Evolutionary conservation across 92 coral and sea anemone genomes (phyloP).

Genomic region (Chrysogorgia sp.): DNA sequence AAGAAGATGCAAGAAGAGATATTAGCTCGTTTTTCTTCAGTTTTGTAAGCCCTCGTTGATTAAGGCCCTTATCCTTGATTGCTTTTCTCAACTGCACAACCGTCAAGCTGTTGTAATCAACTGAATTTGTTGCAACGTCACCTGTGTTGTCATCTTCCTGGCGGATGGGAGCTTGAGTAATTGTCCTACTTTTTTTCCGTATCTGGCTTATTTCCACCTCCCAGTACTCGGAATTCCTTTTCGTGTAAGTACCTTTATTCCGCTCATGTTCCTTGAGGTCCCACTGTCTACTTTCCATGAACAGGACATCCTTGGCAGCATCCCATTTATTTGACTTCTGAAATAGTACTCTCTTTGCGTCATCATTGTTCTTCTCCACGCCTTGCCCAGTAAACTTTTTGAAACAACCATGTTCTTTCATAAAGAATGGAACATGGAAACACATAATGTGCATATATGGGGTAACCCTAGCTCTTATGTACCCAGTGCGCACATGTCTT

Average conservation of each 20-base stretch:
- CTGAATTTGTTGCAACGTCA: too few species aligned
- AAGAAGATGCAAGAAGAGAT: too few species aligned
- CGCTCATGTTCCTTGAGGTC: slow-evolving; percentile 13
- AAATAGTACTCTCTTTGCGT: slow-evolving; percentile 15
- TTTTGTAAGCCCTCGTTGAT: too few species aligned
- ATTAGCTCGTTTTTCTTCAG: too few species aligned
- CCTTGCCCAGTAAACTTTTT: slow-evolving; percentile 72
- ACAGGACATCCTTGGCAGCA: slow-evolving; percentile 5
- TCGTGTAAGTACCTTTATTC: background rate
- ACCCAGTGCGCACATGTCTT: slow-evolving; percentile 41
- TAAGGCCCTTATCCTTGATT: too few species aligned
- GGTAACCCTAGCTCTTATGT: slow-evolving; percentile 51
- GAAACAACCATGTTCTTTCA: slow-evolving; percentile 42
- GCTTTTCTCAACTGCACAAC: too few species aligned
- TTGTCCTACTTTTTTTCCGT: background rate
- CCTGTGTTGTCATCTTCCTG: too few species aligned
- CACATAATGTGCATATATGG: slow-evolving; percentile 64
- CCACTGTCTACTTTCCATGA: slow-evolving; percentile 24
- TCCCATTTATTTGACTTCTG: slow-evolving; percentile 22
- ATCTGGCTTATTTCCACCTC: background rate
- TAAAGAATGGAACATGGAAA: slow-evolving; percentile 64
- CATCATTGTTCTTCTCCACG: slow-evolving; percentile 56
- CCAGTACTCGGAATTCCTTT: slow-evolving; percentile 21
- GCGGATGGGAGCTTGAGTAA: too few species aligned
- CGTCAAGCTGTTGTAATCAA: too few species aligned